Evolutionary conservation across 2,888 invertebrate genomes (phyloP).

Genomic region (Parnassius orleans): DNA sequence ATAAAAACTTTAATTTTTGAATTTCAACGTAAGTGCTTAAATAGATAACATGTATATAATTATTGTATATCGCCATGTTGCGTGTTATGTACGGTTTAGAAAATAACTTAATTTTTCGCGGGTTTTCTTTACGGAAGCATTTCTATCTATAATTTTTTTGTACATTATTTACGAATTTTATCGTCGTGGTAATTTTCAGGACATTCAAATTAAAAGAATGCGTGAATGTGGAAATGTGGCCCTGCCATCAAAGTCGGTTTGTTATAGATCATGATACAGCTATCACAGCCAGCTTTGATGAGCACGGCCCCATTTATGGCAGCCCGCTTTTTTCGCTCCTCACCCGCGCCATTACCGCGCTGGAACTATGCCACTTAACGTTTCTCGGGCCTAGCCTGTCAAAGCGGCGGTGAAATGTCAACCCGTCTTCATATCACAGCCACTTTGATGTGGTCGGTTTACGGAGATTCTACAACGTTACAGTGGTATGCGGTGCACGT

Average conservation of each 20-base stretch:
- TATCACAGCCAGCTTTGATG: slow-evolving; percentile 99
- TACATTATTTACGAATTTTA: background rate
- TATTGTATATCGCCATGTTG: too few species aligned
- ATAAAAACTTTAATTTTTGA: too few species aligned
- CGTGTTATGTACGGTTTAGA: too few species aligned
- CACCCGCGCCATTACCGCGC: slow-evolving; percentile 21
- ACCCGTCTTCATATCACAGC: slow-evolving; percentile 93
- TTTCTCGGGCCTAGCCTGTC: slow-evolving; percentile 86
- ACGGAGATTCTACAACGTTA: slow-evolving; percentile 48
- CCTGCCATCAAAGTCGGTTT: slow-evolving; percentile 90
- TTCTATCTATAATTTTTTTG: background rate
- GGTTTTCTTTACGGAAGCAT: background rate
- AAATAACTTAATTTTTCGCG: background rate
- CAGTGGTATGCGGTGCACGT: background rate
- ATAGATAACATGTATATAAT: too few species aligned
- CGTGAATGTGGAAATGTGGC: slow-evolving; percentile 55
- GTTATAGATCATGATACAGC: slow-evolving; percentile 86
- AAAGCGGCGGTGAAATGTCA: slow-evolving; percentile 94
- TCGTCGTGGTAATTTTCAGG: slow-evolving; percentile 29
- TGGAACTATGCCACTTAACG: slow-evolving; percentile 24
- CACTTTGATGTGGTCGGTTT: slow-evolving; percentile 96
- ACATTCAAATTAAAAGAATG: slow-evolving; percentile 26
- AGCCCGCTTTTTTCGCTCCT: slow-evolving; percentile 16
- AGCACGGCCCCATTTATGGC: slow-evolving; percentile 84
- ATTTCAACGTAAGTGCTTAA: too few species aligned